These are phyloP conservation scores for Diadegma fenestrale DNA, from an alignment of 2,888 invertebrate genomes.

Conservation along the genomic window DNA sequence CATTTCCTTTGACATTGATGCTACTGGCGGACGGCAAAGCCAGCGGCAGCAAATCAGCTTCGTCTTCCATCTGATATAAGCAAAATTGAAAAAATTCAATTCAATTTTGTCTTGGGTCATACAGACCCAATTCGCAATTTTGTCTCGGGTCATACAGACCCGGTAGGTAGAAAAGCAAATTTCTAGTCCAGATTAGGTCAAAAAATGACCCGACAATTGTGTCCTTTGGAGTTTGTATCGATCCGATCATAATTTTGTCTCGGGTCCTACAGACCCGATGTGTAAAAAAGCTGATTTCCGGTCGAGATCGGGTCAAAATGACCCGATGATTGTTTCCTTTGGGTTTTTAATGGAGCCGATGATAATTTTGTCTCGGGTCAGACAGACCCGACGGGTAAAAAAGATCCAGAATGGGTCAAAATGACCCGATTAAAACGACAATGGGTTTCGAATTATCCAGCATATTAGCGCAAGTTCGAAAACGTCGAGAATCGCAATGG, in stretches of 20 bases:
- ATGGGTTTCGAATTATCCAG: neutral
- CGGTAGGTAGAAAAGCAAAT: no score
- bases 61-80: conserved; percentile 79
- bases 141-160: no score
- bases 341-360: neutral
- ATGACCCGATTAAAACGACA: neutral
- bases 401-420: neutral
- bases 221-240: no score
- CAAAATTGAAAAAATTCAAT: neutral
- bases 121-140: no score
- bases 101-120: neutral
- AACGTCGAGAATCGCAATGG: neutral
- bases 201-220: no score
- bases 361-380: neutral
- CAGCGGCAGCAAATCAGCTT: conserved; percentile 80
- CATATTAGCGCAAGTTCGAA: neutral
- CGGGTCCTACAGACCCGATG: no score
- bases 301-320: no score
- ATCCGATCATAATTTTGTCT: no score
- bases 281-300: no score
- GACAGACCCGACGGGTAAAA: neutral
- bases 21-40: conserved; percentile 80
- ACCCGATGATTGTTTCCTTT: neutral
- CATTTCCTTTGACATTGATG: conserved; percentile 73
- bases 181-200: no score